phyloP scores from a whole-genome alignment of 1,140 invertebrate genomes.

The Drepana arcuata region DNA sequence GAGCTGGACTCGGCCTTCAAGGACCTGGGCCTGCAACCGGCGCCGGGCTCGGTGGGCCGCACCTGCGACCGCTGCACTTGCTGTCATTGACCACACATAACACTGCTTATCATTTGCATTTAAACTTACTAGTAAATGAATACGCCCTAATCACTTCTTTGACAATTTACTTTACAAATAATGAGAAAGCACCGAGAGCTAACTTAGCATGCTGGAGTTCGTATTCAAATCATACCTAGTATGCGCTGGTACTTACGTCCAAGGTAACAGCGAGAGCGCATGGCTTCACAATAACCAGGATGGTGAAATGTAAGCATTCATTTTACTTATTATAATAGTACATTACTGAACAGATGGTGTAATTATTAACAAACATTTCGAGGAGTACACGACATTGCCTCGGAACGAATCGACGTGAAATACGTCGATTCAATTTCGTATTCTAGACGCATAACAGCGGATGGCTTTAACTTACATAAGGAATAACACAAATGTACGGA shows the following conservation, averaged over 20 bases:
- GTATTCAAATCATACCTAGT: conserved; percentile 11
- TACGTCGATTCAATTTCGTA: too few species aligned
- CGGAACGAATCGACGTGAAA: too few species aligned
- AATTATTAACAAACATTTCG: too few species aligned
- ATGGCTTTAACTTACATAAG: too few species aligned
- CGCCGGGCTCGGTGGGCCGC: conserved; percentile 13
- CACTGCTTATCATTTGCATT: conserved; percentile 6
- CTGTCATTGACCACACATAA: conserved; percentile 40
- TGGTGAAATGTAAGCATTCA: conserved; percentile 58
- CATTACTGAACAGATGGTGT: conserved; percentile 3
- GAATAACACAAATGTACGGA: too few species aligned
- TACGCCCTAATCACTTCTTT: too few species aligned
- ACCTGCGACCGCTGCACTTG: conserved; percentile 50
- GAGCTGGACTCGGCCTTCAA: conserved; percentile 97
- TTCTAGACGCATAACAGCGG: too few species aligned
- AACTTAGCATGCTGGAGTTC: conserved; percentile 10
- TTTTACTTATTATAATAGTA: conserved; percentile 22
- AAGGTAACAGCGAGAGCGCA: conserved; percentile 43
- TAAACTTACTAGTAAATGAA: too few species aligned
- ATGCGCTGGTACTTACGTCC: conserved; percentile 24
- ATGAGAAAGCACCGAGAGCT: too few species aligned
- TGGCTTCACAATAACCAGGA: conserved; percentile 63
- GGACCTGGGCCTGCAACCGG: conserved; percentile 77
- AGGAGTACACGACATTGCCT: too few species aligned
- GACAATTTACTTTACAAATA: too few species aligned